A percentile compares a stretch with the other conserved stretches of the same genome.
Evolutionary conservation across 2,113 vertebrate species (phyloP).

Genomic region (Monopterus albus): DNA sequence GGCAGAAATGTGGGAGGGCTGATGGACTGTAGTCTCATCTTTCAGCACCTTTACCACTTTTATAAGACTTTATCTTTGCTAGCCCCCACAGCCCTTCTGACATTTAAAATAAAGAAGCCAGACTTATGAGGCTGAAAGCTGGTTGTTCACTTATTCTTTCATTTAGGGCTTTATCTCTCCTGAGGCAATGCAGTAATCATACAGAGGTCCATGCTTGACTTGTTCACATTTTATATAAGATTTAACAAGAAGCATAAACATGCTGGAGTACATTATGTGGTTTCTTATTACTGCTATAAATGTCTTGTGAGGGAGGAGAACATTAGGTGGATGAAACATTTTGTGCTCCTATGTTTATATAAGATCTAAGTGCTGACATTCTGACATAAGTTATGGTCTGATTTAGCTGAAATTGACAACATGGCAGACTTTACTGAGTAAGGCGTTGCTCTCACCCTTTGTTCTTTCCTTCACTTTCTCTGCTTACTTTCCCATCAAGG

Average conservation of each 20-base stretch:
- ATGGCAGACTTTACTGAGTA: not conserved
- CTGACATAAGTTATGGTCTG: not conserved
- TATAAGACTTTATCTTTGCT: slow-evolving; percentile 34
- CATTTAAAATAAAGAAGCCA: slow-evolving; percentile 55
- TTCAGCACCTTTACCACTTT: too few relatives aligned
- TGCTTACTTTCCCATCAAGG: not conserved
- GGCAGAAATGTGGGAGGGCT: slow-evolving; percentile 56
- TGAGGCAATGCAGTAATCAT: not conserved
- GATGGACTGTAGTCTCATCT: slow-evolving; percentile 58
- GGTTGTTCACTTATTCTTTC: slow-evolving; percentile 3
- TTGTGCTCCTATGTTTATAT: not conserved
- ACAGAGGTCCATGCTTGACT: slow-evolving; percentile 1
- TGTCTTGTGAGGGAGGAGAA: not conserved
- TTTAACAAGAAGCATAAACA: not conserved
- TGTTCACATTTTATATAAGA: slow-evolving; percentile 4
- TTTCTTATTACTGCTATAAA: not conserved
- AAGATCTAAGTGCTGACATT: not conserved
- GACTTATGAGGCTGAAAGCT: slow-evolving; percentile 14
- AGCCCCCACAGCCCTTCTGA: slow-evolving; percentile 63
- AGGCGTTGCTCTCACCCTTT: not conserved
- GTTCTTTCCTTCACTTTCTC: not conserved
- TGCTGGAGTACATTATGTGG: not conserved
- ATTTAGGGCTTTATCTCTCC: slow-evolving; percentile 6
- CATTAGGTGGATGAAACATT: not conserved
- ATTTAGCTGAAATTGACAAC: not conserved